Percentiles rank a stretch among this genome's conserved stretches.
Evolutionary conservation across 2,797 vertebrate species (phyloP).

Genomic region (Sparidentex hasta): DNA sequence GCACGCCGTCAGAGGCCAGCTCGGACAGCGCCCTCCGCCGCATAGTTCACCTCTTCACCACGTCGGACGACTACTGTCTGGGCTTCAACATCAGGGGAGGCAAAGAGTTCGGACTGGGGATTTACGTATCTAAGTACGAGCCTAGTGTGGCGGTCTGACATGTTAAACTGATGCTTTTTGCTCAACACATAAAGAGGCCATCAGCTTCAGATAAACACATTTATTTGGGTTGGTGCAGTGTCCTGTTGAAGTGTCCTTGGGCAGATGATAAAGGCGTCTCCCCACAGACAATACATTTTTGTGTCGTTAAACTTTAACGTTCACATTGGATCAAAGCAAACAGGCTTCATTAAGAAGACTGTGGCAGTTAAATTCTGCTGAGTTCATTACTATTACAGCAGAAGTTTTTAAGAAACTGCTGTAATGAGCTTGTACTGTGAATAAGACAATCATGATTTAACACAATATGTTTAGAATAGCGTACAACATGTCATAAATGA

Average conservation of each 20-base stretch:
- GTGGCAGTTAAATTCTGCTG: background rate
- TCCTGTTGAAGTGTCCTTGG: conserved; percentile 7
- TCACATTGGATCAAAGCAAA: conserved; percentile 29
- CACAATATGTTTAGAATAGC: background rate
- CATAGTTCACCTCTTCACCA: conserved; percentile 96
- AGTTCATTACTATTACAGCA: background rate
- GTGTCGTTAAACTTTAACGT: background rate
- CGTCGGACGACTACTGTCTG: conserved; percentile 96
- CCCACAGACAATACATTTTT: background rate
- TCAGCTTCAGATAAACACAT: background rate
- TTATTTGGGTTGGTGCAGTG: background rate
- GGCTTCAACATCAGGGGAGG: conserved; percentile 99
- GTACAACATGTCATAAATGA: background rate
- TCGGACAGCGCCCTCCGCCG: conserved; percentile 89
- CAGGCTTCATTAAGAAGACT: background rate
- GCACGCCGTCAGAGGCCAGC: conserved; percentile 86
- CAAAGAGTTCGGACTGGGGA: conserved; percentile 97
- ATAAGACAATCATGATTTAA: conserved; percentile 1
- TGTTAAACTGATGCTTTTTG: background rate
- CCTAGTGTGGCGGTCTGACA: background rate
- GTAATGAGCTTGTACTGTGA: conserved; percentile 9
- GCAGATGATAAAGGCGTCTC: background rate
- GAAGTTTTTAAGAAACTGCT: background rate
- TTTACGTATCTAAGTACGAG: conserved; percentile 97
- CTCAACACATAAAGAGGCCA: conserved; percentile 1